Evolutionary conservation across 2,113 vertebrate genomes (phyloP).

Genomic region (Macheiramphus alcinus): DNA sequence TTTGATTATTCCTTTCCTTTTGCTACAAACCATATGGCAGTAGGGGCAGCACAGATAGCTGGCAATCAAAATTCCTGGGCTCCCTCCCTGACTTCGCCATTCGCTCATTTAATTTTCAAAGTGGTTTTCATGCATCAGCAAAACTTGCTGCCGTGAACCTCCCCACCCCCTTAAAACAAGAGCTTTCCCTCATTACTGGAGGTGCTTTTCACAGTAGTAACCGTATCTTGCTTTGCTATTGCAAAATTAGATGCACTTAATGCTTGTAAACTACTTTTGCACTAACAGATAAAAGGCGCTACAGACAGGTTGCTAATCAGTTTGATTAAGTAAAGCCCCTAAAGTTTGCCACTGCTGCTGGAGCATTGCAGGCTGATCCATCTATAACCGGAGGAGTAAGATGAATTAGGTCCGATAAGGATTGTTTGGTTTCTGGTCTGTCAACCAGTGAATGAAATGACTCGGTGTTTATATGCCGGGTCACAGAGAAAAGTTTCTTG

Average conservation of each 20-base stretch:
- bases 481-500: slow-evolving; percentile 48
- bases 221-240: neutral
- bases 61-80: slow-evolving; percentile 54
- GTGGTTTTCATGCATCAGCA: neutral
- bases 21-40: slow-evolving; percentile 43
- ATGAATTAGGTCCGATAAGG: slow-evolving; percentile 38
- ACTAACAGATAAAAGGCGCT: slow-evolving; percentile 24
- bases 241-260: neutral
- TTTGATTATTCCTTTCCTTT: slow-evolving; percentile 38
- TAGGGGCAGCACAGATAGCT: slow-evolving; percentile 4
- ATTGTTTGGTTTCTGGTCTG: slow-evolving; percentile 52
- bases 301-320: slow-evolving; percentile 37
- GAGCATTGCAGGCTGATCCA: slow-evolving; percentile 20
- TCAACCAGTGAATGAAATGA: slow-evolving; percentile 47
- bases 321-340: slow-evolving; percentile 40
- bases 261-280: slow-evolving; percentile 18
- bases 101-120: neutral
- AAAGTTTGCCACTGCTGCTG: slow-evolving; percentile 19
- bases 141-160: neutral
- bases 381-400: neutral
- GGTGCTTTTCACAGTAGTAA: neutral
- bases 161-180: neutral
- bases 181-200: neutral
- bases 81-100: neutral
- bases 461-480: slow-evolving; percentile 27